phyloP scores from a whole-genome alignment of 1,140 invertebrate genomes.

The Colletes latitarsis region DNA sequence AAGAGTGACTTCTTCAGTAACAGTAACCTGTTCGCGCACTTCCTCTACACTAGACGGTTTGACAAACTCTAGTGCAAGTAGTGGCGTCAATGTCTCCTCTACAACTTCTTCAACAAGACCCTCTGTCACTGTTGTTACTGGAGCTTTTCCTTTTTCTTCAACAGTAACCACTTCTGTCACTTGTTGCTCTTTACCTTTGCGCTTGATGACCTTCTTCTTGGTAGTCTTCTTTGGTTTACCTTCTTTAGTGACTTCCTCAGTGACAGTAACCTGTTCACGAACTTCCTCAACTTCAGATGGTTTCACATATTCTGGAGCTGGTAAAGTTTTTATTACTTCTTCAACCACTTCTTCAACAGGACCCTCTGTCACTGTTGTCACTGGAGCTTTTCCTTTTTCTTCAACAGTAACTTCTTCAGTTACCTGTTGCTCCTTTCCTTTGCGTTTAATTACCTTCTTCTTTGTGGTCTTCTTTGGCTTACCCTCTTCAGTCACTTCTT shows the following conservation, averaged over 20 bases:
- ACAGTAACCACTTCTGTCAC: slow-evolving; percentile 79
- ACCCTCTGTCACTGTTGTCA: slow-evolving; percentile 68
- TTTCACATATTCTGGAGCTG: slow-evolving; percentile 40
- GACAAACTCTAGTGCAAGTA: slow-evolving; percentile 10
- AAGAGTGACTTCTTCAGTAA: slow-evolving; percentile 77
- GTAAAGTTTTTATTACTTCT: slow-evolving; percentile 31
- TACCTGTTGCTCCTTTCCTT: slow-evolving; percentile 69
- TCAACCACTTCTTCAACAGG: slow-evolving; percentile 57
- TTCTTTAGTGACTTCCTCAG: slow-evolving; percentile 75
- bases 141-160: slow-evolving; percentile 65
- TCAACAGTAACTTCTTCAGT: slow-evolving; percentile 70
- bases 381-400: slow-evolving; percentile 68
- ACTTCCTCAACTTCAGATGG: slow-evolving; percentile 72
- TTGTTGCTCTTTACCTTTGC: slow-evolving; percentile 71
- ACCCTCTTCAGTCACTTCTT: slow-evolving; percentile 52
- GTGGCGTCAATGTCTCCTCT: slow-evolving; percentile 2
- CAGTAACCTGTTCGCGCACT: slow-evolving; percentile 75
- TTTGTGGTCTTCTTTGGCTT: slow-evolving; percentile 73
- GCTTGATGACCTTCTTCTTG: slow-evolving; percentile 70
- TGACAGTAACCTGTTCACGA: slow-evolving; percentile 76
- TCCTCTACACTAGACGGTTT: slow-evolving; percentile 71
- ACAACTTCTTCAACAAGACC: slow-evolving; percentile 28
- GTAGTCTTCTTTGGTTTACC: slow-evolving; percentile 73
- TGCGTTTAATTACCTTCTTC: slow-evolving; percentile 72
- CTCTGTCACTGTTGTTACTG: slow-evolving; percentile 30